Percentiles rank a stretch among this genome's conserved stretches.
Conservation (phyloP, 1,140 invertebrate species). For the Pseudachorutes palmiensis region DNA sequence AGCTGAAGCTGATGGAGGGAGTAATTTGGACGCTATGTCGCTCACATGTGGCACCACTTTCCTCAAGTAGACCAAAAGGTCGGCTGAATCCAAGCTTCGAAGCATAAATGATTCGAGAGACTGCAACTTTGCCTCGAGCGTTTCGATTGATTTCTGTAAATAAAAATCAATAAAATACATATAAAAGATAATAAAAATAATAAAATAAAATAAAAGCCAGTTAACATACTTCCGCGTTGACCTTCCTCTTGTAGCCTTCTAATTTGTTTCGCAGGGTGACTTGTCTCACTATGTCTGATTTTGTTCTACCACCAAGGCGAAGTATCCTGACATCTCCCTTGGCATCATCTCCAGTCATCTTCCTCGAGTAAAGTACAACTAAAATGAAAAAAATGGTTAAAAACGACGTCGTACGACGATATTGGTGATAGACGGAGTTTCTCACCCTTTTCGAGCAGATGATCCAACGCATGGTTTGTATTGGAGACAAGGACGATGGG, state of each 20-base stretch:
- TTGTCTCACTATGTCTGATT: slow-evolving; percentile 44
- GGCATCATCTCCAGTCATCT: slow-evolving; percentile 10
- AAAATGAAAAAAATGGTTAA: not conserved
- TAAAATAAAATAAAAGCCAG: not conserved
- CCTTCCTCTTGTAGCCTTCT: not conserved
- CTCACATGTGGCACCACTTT: no score
- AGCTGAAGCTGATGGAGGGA: no score
- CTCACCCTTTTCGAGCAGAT: slow-evolving; percentile 67
- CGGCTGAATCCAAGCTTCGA: no score
- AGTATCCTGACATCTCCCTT: slow-evolving; percentile 46
- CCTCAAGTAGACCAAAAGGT: no score
- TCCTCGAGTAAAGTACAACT: not conserved
- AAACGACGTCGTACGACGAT: not conserved
- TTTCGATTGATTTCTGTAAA: no score
- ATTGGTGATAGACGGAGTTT: slow-evolving; percentile 43
- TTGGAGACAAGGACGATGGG: slow-evolving; percentile 71
- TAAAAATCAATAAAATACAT: no score
- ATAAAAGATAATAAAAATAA: not conserved
- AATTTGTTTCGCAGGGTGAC: not conserved
- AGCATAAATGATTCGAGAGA: no score
- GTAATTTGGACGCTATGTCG: no score
- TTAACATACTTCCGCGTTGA: not conserved
- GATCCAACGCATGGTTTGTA: slow-evolving; percentile 80
- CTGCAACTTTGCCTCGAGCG: no score
- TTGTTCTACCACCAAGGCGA: slow-evolving; percentile 63